Evolutionary conservation across 2,113 vertebrate species (phyloP), one percentile per base, ranked within the genome.

Genomic region (pig (Sus scrofa)): DNA sequence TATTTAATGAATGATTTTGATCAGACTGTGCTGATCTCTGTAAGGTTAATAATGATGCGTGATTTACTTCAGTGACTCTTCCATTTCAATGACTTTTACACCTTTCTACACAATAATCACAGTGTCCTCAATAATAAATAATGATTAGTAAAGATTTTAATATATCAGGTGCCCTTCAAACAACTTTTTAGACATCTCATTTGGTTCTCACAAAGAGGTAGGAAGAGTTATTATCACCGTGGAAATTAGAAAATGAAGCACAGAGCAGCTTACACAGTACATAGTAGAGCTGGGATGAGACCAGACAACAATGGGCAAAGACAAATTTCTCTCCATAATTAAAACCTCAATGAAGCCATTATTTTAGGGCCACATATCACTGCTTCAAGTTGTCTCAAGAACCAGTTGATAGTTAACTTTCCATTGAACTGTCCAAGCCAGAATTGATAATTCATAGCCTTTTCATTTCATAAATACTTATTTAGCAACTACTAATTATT

Each of bases 81-180:
- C 19, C 16, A 52, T 86, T 93, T 82, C 60, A 74, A 56, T 74
- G 18, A 22, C 7, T 22, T 22, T 93, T 20, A 62, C 5, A n/a
- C 13, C 16, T 65, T 83, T 37, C 56, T 56, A 63, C 8, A 68
- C 14, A 58, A 87, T 20, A 30, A 44, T 81, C 44, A 65, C 10
- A 65, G 6, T 71, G 83, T 83, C n/a, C 5, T 77, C 10, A 60
- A 84, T 73, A 73, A 83, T 44, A 83, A 97, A 88, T 78, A 32
- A 78, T 27, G 56, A 34, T 74, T 89, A 32, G 62, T 93, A 86
- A 94, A 78, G 15, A 86, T 58, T 85, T 86, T 71, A 78, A 71
- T 39, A 62, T 30, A 85, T 71, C 22, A 71, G 6, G 4, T 39
- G 1, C 8, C 54, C 56, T 71, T 84, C 15, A 84, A 70, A 83